Conservation (phyloP, 2,113 vertebrate genomes). For the Barnardius zonarius region DNA sequence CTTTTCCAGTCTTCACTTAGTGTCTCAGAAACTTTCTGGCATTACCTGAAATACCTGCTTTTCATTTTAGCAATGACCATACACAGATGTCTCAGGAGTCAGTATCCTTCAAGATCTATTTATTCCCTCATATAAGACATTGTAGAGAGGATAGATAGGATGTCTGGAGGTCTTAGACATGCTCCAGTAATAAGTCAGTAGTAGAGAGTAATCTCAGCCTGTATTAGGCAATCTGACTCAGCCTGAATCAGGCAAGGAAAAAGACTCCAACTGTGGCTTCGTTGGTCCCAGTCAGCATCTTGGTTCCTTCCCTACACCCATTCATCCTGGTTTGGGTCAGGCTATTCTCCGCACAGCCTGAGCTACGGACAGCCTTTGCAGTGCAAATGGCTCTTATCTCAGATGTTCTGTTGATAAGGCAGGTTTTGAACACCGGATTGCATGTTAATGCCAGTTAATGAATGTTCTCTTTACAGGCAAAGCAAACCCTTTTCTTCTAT, state of each 20-base stretch:
- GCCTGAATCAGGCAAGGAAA: background rate
- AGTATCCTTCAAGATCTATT: background rate
- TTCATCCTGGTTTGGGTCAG: background rate
- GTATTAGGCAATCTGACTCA: background rate
- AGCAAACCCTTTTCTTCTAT: background rate
- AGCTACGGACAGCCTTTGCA: background rate
- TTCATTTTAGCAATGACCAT: background rate
- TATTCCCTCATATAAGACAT: background rate
- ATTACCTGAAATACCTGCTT: background rate
- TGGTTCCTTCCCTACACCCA: background rate
- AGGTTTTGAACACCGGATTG: conserved; percentile 31
- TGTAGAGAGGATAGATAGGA: background rate
- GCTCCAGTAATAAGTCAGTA: background rate
- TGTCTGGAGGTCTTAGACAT: background rate
- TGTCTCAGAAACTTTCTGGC: background rate
- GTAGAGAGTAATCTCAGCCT: background rate
- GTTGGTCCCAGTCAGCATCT: background rate
- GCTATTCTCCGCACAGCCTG: background rate
- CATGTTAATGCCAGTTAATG: conserved; percentile 35
- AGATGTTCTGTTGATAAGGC: conserved; percentile 44
- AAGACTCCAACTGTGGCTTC: background rate
- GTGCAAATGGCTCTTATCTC: conserved; percentile 18
- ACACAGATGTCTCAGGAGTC: background rate
- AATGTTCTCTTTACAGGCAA: conserved; percentile 26
- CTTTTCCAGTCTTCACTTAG: background rate